phyloP scores from a whole-genome alignment of 2,113 vertebrate species.

The Lycocorax pyrrhopterus region DNA sequence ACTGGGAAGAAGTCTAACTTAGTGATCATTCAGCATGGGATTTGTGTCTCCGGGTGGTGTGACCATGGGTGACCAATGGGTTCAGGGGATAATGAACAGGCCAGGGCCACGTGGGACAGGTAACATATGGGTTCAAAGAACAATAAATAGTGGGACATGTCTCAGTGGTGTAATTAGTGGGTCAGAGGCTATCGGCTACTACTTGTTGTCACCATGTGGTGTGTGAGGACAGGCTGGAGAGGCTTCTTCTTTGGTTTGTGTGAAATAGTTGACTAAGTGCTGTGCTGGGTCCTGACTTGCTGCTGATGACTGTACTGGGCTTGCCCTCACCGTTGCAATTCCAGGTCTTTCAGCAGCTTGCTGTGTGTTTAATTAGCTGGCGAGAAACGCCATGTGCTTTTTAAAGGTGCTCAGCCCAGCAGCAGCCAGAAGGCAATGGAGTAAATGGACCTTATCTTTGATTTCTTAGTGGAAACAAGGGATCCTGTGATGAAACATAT shows the following conservation, averaged over 20 bases:
- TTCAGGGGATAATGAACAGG: neutral
- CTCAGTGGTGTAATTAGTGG: conserved; percentile 22
- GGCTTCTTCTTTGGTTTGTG: neutral
- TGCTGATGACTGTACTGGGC: neutral
- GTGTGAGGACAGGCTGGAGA: neutral
- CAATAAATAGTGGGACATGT: neutral
- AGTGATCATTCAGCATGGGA: neutral
- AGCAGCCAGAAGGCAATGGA: neutral
- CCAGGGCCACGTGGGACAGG: neutral
- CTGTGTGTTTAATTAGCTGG: neutral
- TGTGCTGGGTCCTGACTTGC: conserved; percentile 36
- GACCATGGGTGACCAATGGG: neutral
- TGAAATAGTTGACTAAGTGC: neutral
- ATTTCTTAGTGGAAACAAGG: neutral
- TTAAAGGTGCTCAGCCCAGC: neutral
- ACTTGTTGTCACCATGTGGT: conserved; percentile 14
- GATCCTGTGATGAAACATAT: accelerated
- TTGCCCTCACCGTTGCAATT: neutral
- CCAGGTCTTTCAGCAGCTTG: conserved; percentile 26
- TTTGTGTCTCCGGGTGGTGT: neutral
- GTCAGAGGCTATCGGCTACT: conserved; percentile 1
- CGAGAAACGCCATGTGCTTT: neutral
- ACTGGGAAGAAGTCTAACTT: neutral
- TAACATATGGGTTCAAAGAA: neutral
- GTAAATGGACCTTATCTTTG: neutral